phyloP scores from a whole-genome alignment of 2,113 vertebrate genomes.

The Ailurus styani region DNA sequence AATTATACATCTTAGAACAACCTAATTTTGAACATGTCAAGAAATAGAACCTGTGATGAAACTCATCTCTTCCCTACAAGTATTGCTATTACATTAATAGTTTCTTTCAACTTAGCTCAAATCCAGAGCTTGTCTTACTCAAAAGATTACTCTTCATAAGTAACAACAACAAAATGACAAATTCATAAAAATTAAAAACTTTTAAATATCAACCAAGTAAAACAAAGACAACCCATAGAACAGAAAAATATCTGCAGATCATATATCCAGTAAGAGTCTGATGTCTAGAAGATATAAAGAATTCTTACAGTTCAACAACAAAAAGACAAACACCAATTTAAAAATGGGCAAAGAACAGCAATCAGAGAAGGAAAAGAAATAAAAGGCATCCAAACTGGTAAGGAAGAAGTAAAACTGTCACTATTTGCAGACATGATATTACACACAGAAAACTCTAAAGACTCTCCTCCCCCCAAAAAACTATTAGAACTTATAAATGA shows the following conservation, averaged over 20 bases:
- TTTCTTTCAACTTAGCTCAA: slow-evolving; percentile 20
- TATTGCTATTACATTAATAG: neutral
- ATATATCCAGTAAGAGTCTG: neutral
- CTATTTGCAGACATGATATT: neutral
- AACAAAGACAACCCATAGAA: neutral
- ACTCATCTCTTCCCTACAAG: neutral
- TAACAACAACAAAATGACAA: neutral
- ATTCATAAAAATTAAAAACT: neutral
- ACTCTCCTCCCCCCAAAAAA: neutral
- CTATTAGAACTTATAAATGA: neutral
- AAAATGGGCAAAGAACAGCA: neutral
- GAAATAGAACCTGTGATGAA: neutral
- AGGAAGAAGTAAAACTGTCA: neutral
- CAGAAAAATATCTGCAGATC: neutral
- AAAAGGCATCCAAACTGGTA: neutral
- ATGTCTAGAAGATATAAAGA: neutral
- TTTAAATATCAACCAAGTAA: neutral
- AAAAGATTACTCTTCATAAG: neutral
- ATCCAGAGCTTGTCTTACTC: neutral
- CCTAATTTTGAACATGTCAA: slow-evolving; percentile 21
- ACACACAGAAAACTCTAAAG: neutral
- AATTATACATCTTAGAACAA: neutral
- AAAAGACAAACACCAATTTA: neutral
- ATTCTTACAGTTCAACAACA: neutral
- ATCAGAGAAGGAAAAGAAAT: neutral